These are phyloP conservation scores for Spongilla lacustris DNA, from an alignment of 37 sponge, comb jelly and placozoan species.

Conservation along the genomic window DNA sequence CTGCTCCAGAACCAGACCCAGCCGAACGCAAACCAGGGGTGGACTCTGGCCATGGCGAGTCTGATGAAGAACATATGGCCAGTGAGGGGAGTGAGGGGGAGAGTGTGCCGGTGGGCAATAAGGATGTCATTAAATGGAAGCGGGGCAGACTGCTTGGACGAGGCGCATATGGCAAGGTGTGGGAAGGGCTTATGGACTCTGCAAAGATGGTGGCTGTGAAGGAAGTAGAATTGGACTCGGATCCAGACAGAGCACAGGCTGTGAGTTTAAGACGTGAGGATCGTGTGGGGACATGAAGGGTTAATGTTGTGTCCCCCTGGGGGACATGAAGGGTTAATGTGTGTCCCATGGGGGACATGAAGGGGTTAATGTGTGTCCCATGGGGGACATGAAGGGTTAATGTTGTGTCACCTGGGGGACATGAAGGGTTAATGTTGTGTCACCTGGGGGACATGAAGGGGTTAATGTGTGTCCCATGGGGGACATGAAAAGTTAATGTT, in stretches of 20 bases:
- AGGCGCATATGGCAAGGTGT: slow-evolving; percentile 89
- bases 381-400: no score
- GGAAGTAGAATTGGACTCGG: slow-evolving; percentile 85
- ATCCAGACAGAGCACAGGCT: slow-evolving; percentile 61
- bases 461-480: no score
- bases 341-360: no score
- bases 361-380: no score
- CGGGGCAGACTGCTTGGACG: slow-evolving; percentile 79
- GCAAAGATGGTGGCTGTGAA: slow-evolving; percentile 90
- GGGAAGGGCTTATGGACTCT: slow-evolving; percentile 80
- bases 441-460: no score
- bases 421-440: no score
- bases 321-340: no score
- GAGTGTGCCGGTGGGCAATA: neutral
- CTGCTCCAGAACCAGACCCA: slow-evolving; percentile 6
- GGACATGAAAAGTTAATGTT: no score
- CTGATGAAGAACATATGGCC: slow-evolving; percentile 10
- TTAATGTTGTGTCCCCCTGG: no score
- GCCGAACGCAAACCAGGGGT: neutral
- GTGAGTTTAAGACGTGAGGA: slow-evolving; percentile 34
- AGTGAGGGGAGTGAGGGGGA: slow-evolving; percentile 34
- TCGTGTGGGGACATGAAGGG: no score
- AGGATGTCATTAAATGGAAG: slow-evolving; percentile 75
- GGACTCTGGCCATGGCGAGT: slow-evolving; percentile 35
- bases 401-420: no score